Evolutionary conservation across 2,113 vertebrate species (phyloP), one percentile per base, ranked within the genome.

Genomic region (Sinocyclocheilus rhinocerous): DNA sequence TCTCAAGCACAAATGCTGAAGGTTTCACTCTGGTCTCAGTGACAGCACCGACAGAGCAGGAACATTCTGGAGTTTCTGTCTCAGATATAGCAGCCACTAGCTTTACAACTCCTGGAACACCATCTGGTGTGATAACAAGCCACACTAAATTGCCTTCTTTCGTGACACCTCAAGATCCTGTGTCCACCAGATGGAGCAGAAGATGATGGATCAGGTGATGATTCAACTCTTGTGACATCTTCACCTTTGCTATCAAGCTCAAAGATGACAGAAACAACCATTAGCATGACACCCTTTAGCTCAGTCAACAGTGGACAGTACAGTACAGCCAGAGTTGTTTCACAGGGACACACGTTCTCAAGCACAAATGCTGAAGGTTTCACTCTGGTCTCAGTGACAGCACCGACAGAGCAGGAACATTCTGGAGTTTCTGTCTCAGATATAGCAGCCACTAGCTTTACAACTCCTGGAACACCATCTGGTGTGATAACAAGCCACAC

Each of bases 161-260:
- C 42, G 13, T 81, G 72, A 75, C 75, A 81, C 65, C 81, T 57
- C 48, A 75, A 24, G 29, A 20, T 87, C 57, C 77, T 6, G n/a
- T n/a, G n/a, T n/a, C n/a, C n/a, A n/a, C n/a, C n/a, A n/a, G 84
- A 88, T 76, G 78, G 73, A 13, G 36, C 26, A 80, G 85, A 84
- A 57, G 89, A 87, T 79, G 80, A 87, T 24, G 86, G 85, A 55
- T 88, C 89, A 81, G 89, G 87, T 87, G 89, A 75, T 76, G 33
- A 59, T 16, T 4, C 24, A 67, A 36, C 67, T n/a, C 24, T 24
- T 77, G 73, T 78, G 13, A 82, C 83, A 79, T 29, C 16, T 33
- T 42, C 79, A 48, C 65, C 67, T 75, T 81, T 76, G 76, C 6
- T 78, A 15, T 45, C 75, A 65, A 57, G 29, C 18, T 72, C 72